Evolutionary conservation across 2,888 invertebrate species (phyloP), one percentile per base, ranked within the genome.

Genomic region (Cosmia trapezina): DNA sequence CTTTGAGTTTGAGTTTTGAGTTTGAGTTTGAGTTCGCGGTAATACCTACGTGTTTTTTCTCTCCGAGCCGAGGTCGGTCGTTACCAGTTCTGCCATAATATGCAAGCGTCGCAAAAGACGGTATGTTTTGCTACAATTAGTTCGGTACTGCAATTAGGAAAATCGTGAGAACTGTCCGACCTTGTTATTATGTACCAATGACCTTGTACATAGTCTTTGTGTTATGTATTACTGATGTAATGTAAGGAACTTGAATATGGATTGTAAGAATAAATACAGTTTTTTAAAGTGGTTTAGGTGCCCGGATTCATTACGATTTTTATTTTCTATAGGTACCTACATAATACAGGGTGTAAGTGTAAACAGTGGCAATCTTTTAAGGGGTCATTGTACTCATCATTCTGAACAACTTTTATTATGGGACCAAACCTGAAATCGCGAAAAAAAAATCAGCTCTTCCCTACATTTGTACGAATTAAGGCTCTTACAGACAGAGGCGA

Each of bases 71-170:
- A 76, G 28, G 76, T 53, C n/a, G n/a, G n/a, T 53, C 51, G 17
- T 65, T 37, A 76, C 2, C 17, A 14, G 5, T 9, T 33, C 41
- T 78, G 54, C 45, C 43, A 37, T 56, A 66, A 43, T 43, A 22
- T 51, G 45, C 70, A 45, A 6, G 45, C 28, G 19, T 41, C 71
- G 51, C 51, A 19, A 9, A n/a, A 28, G 22, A 12, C 73, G 11
- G 1, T 70, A 47, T 74, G 78, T 72, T 61, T 71, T 60, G 74
- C 80, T 80, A 73, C 76, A 76, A 73, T 63, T 70, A 53, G 22
- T 59, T 19, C 22, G 9, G 41, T 19, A 17, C 53, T 49, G 33
- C 74, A 59, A 53, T 76, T 62, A 80, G 51, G 51, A 53, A 80
- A 47, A 59, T 76, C 74, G 80, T 76, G 76, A 63, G 76, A 76